Conservation (phyloP, 2,888 invertebrate genomes). For the Leptinotarsa peninsularis region DNA sequence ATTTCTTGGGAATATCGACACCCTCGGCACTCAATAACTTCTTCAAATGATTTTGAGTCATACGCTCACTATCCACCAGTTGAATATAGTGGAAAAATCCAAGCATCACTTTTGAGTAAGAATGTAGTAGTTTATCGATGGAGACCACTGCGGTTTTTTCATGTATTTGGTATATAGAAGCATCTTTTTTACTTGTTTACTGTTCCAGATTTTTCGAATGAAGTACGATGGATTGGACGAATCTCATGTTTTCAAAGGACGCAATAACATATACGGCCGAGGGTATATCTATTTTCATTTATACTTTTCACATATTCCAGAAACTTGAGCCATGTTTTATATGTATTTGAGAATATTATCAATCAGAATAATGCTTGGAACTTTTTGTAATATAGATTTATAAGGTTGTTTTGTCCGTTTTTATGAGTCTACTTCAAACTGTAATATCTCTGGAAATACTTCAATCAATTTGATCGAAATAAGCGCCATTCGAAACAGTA, state of each 20-base stretch:
- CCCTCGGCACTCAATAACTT: neutral
- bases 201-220: conserved; percentile 39
- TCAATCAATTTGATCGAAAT: too few species aligned
- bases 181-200: conserved; percentile 41
- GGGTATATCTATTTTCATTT: neutral
- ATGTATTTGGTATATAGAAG: conserved; percentile 43
- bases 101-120: conserved; percentile 35
- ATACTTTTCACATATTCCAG: neutral
- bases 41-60: neutral
- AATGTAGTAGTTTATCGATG: conserved; percentile 40
- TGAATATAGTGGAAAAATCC: conserved; percentile 17
- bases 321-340: neutral
- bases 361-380: too few species aligned
- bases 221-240: conserved; percentile 30
- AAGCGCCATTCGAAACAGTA: too few species aligned
- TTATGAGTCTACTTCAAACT: too few species aligned
- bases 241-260: conserved; percentile 30
- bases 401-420: too few species aligned
- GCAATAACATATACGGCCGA: neutral
- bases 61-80: neutral
- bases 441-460: too few species aligned
- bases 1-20: too few species aligned
- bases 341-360: too few species aligned
- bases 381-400: too few species aligned
- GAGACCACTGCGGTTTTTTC: conserved; percentile 46